A percentile compares a stretch with the other conserved stretches of the same genome.
phyloP scores from a whole-genome alignment of 2,113 vertebrate genomes.

The Panthera tigris region DNA sequence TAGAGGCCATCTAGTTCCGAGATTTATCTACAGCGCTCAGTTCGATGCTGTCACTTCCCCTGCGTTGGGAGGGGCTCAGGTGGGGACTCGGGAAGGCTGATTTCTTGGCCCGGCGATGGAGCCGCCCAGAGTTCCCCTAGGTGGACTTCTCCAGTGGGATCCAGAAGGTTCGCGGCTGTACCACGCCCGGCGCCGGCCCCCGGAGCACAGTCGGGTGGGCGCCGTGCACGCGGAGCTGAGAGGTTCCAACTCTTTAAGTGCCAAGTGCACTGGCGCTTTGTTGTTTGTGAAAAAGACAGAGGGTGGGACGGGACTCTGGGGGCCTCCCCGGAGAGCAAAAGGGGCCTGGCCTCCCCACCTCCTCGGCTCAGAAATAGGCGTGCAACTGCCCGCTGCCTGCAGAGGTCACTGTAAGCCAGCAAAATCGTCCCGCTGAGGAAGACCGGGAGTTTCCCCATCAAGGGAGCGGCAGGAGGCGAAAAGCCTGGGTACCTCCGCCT shows the following conservation, averaged over 20 bases:
- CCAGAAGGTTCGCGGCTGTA: no score
- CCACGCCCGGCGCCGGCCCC: neutral
- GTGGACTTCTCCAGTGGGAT: neutral
- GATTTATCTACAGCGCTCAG: rapidly evolving
- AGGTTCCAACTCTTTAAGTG: rapidly evolving
- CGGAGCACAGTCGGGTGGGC: neutral
- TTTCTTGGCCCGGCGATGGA: neutral
- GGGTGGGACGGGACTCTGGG: neutral
- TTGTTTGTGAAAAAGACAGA: neutral
- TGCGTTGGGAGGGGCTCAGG: neutral
- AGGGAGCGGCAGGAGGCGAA: neutral
- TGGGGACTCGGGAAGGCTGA: neutral
- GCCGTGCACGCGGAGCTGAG: neutral
- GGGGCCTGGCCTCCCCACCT: no score
- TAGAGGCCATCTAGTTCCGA: neutral
- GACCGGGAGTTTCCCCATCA: rapidly evolving
- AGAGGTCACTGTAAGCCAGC: conserved; percentile 49
- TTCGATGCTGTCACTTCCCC: neutral
- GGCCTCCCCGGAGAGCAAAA: neutral
- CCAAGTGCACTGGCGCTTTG: rapidly evolving
- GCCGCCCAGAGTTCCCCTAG: neutral
- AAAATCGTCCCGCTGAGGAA: rapidly evolving
- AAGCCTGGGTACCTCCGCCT: no score
- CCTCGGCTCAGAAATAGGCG: neutral
- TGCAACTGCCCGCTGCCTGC: neutral